Evolutionary conservation across 2,797 vertebrate species (phyloP), one percentile per base, ranked within the genome.

Genomic region (Fundulus diaphanus): DNA sequence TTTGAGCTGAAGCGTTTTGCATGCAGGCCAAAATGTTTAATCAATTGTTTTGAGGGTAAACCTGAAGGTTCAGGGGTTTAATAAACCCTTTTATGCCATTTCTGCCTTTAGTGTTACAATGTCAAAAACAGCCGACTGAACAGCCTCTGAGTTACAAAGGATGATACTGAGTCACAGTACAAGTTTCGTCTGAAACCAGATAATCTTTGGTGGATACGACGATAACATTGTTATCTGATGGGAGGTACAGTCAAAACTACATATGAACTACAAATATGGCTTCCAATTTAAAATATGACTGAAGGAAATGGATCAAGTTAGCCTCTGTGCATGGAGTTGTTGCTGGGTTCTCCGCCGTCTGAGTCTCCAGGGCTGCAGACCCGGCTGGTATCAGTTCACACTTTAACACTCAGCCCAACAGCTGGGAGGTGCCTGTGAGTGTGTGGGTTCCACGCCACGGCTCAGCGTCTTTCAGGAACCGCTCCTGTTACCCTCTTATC

Each of bases 341-440:
- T 56, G 15, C 51, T 29, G n/a, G 9, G 24, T 29, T 52, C 46
- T 51, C 20, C 1, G 18, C 16, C 9, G 33, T 16, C 49, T 1
- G 68, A 71, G 48, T 69, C 57, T 24, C 40, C 27, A 78, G 74
- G 51, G 31, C 59, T 73, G 78, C 70, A 72, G 79, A 88, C 67
- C 52, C 37, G 49, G 70, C 79, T n/a, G 73, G 68, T 82, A 88
- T 88, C 90, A 79, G 86, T 73, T 76, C 67, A 82, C 80, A 86
- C 87, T 79, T 67, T 79, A 27, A 77, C 76, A 74, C 84, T 69
- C 84, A 80, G 61, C 86, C 87, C 82, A 74, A 78, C 87, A 66
- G 65, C 57, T 16, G 33, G 37, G 68, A 48, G n/a, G 76, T 61
- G 69, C 70, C 44, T 65, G 72, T 83, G 33, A 42, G n/a, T 31